Base-by-base conservation (phyloP, 1,140 invertebrate genomes). In the Ips typographus region DNA sequence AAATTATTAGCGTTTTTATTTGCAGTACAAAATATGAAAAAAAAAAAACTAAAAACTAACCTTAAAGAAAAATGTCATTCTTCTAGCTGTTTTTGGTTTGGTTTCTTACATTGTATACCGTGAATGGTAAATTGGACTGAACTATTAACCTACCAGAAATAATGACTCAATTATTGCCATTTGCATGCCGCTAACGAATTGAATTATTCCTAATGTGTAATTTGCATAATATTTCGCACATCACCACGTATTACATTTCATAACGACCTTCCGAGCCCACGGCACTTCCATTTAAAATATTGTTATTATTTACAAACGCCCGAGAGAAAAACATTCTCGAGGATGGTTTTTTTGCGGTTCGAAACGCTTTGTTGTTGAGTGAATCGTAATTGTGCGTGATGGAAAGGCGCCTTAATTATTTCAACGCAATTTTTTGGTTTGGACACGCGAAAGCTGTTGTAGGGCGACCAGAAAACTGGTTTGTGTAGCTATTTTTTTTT, bases 151-250 rank as follows among this genome's bases (percentile, higher is more conserved):
- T 2, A 55, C 6, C 1, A 55, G n/a, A 55, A 7, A 7, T 55
- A 55, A 55, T 55, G 6, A 37, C 53, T 56, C 38, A 37, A 56
- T 56, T 3, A 56, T 38, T 37, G 1, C 6, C 44, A 6, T 49
- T 49, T 56, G 53, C 53, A 39, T 56, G 53, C 37, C 37, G 38
- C 22, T 56, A 56, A 56, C 37, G 53, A 56, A 56, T 56, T 7
- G 53, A 56, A 56, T 3, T 40, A 56, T 56, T 56, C 53, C 22
- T 37, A 22, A 7, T n/a, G 52, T 55, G 36, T 38, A 55, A 55
- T 55, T 55, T 55, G 52, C 52, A 55, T 55, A 55, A 55, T 38
- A 38, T 55, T 55, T 55, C 8, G 52, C 52, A 55, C 52, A 55
- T 55, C 52, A 37, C 52, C 6, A 55, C 36, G 52, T 55, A 7